Evolutionary conservation across 2,888 invertebrate genomes (phyloP).

Genomic region (Drosophila neoperkinsi): DNA sequence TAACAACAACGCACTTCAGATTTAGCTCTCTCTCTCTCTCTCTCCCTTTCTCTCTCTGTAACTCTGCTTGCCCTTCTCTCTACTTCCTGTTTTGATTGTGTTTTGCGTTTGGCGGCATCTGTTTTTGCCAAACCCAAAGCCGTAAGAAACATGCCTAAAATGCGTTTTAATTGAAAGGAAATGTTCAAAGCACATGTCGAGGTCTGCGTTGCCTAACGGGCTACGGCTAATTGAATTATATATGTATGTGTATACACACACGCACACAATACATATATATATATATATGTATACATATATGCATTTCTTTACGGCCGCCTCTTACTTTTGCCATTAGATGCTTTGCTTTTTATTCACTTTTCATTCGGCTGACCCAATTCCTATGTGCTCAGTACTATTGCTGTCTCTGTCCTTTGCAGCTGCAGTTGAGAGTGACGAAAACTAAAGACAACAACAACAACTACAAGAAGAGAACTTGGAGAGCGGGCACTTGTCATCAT

Average conservation of each 20-base stretch:
- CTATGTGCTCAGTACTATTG: slow-evolving; percentile 17
- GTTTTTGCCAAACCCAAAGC: slow-evolving; percentile 46
- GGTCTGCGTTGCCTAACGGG: slow-evolving; percentile 14
- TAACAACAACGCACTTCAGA: slow-evolving; percentile 6
- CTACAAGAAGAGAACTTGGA: slow-evolving; percentile 5
- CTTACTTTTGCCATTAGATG: slow-evolving; percentile 62
- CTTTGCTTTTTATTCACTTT: slow-evolving; percentile 50
- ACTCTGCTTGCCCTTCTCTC: not conserved
- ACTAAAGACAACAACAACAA: slow-evolving; percentile 8
- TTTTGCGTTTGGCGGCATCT: slow-evolving; percentile 61
- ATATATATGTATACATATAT: not conserved
- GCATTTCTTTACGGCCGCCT: slow-evolving; percentile 29
- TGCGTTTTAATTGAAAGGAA: slow-evolving; percentile 77
- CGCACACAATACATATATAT: not conserved
- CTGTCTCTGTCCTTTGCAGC: slow-evolving; percentile 37
- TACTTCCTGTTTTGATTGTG: slow-evolving; percentile 37
- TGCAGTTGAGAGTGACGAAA: slow-evolving; percentile 52
- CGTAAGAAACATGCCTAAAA: slow-evolving; percentile 59
- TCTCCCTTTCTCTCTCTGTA: too few relatives aligned
- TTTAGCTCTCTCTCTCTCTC: slow-evolving; percentile 2
- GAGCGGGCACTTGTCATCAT: slow-evolving; percentile 45
- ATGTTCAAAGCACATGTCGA: slow-evolving; percentile 68
- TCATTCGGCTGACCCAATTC: slow-evolving; percentile 67
- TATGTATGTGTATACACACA: slow-evolving; percentile 5
- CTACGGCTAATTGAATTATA: slow-evolving; percentile 71